phyloP scores from a whole-genome alignment of 2,113 vertebrate species.

The Ammodytes marinus region DNA sequence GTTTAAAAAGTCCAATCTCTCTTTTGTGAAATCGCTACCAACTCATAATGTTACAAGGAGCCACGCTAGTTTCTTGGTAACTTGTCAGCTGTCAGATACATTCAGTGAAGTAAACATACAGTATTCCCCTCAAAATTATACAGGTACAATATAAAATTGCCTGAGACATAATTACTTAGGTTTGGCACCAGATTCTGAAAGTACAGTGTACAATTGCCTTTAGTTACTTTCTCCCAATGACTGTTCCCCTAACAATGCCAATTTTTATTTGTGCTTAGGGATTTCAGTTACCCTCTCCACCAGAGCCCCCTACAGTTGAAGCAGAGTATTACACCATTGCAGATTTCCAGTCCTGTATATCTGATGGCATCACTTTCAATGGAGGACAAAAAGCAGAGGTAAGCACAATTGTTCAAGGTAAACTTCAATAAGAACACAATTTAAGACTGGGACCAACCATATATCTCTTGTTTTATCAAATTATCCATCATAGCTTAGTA shows the following conservation, averaged over 20 bases:
- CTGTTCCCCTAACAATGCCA: not conserved
- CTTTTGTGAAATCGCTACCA: not conserved
- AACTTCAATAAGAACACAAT: not conserved
- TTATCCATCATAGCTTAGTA: not conserved
- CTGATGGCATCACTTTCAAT: constrained; percentile 98
- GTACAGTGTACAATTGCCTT: not conserved
- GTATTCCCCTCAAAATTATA: not conserved
- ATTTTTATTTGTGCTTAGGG: constrained; percentile 83
- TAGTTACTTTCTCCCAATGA: not conserved
- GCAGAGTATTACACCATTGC: constrained; percentile 99
- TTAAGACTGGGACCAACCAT: not conserved
- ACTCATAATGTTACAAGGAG: not conserved
- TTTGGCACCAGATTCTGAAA: not conserved
- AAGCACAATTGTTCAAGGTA: constrained; percentile 55
- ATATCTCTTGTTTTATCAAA: not conserved
- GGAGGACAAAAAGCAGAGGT: constrained; percentile 99
- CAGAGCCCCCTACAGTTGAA: constrained; percentile 98
- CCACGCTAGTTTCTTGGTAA: not conserved
- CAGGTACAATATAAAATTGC: not conserved
- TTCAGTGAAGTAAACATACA: not conserved
- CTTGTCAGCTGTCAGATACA: not conserved
- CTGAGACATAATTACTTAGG: not conserved
- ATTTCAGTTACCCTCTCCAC: constrained; percentile 96
- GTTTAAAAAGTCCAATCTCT: not conserved
- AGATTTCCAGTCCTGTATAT: constrained; percentile 98